Evolutionary conservation across 2,113 vertebrate genomes (phyloP).

Genomic region (Charadrius vociferus): DNA sequence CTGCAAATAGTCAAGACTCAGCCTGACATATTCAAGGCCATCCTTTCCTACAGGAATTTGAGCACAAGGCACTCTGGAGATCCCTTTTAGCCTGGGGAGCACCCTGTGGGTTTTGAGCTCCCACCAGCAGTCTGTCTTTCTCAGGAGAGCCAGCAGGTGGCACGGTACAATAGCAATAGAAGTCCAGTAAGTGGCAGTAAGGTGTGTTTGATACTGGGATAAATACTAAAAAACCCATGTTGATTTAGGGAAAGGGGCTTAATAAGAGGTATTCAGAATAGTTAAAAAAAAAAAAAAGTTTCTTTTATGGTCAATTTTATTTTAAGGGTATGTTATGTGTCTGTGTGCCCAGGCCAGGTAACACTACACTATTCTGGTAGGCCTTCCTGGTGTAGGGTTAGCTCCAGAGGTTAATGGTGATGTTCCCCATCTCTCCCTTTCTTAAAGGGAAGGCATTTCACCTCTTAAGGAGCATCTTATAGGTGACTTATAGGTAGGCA

Average conservation of each 20-base stretch:
- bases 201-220: accelerated
- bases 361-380: accelerated
- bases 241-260: neutral
- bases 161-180: neutral
- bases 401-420: neutral
- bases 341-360: neutral
- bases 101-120: too few relatives aligned
- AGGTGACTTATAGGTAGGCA: neutral
- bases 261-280: accelerated
- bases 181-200: accelerated
- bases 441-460: neutral
- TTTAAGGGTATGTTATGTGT: neutral
- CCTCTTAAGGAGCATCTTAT: neutral
- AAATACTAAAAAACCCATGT: accelerated
- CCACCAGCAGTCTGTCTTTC: neutral
- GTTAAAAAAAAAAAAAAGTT: neutral
- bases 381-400: accelerated
- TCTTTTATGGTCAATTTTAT: neutral
- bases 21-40: accelerated
- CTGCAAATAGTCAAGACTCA: neutral
- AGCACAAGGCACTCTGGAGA: neutral
- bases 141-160: slow-evolving; percentile 29
- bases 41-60: neutral
- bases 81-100: neutral
- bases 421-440: neutral